Base-by-base conservation (phyloP, 2,888 invertebrate genomes). In the Pammene fasciana region DNA sequence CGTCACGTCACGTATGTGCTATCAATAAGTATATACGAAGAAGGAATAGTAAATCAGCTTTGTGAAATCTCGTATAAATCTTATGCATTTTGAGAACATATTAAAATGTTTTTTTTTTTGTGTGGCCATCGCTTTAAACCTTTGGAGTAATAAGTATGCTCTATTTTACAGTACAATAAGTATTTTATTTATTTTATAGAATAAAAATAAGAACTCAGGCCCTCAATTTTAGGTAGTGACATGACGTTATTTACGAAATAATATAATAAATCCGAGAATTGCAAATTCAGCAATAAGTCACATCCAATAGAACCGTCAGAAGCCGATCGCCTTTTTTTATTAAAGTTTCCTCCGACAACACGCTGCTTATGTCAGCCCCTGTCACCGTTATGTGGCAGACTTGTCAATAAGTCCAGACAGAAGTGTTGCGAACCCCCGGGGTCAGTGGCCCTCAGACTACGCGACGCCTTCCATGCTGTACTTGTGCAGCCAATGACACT, bases 381-480 rank as follows among this genome's bases (percentile, higher is more conserved):
- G 50, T 45, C n/a, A 48, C 60, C 46, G 65, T 59, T 65, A 65
- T 59, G 68, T 36, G 57, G 10, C 61, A 64, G 57, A 18, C 52
- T 62, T 57, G 57, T 59, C 70, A 70, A 62, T 65, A 70, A 68
- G 52, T 65, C 60, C 55, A 65, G 70, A 70, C 65, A 65, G 59
- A 64, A 70, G 61, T 72, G 60, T 65, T 52, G 59, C 67, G 50
- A 38, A 46, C 50, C 41, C 57, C 60, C 68, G 81, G 78, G 88
- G 85, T 88, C 87, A 86, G 75, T 85, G 86, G 77, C 86, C 79
- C 73, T 64, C 80, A 86, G 88, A 86, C 86, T 76, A 78, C 78
- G 78, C 76, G 83, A 82, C 83, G 83, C 81, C 83, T 77, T 73
- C 77, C 75, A 74, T 73, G 76, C 65, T 70, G 62, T 57, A 60